Percentiles rank a stretch among this genome's conserved stretches.
phyloP scores from a whole-genome alignment of 1,140 invertebrate genomes.

The Pseudomyrmex dendroicus region DNA sequence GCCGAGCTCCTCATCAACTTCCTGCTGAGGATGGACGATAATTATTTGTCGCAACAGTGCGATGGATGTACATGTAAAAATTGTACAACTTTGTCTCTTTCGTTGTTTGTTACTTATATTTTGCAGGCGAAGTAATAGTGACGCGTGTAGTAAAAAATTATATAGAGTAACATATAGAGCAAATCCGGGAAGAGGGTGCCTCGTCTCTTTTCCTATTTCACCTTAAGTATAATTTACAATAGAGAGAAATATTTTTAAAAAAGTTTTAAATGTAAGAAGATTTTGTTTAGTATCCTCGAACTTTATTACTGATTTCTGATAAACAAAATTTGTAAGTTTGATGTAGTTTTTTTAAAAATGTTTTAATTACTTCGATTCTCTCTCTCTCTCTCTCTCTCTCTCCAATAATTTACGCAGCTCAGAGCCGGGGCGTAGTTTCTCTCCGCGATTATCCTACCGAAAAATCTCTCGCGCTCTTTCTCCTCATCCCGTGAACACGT shows the following conservation, averaged over 20 bases:
- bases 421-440: constrained; percentile 52
- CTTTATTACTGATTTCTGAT: no score
- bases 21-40: constrained; percentile 66
- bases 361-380: no score
- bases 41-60: constrained; percentile 67
- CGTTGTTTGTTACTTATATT: constrained; percentile 19
- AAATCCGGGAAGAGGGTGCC: no score
- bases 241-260: no score
- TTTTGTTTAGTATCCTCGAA: no score
- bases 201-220: no score
- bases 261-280: no score
- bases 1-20: constrained; percentile 68
- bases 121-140: neutral
- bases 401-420: constrained; percentile 54
- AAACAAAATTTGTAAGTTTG: no score
- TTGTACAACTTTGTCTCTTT: constrained; percentile 28
- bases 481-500: constrained; percentile 2
- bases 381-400: no score
- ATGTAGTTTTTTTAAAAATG: no score
- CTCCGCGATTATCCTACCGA: constrained; percentile 73
- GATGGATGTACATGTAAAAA: constrained; percentile 47
- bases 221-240: no score
- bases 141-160: neutral
- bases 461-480: constrained; percentile 68
- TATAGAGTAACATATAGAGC: no score